Base-by-base conservation (phyloP, 2,888 invertebrate species). In the Apodemia hepburni region DNA sequence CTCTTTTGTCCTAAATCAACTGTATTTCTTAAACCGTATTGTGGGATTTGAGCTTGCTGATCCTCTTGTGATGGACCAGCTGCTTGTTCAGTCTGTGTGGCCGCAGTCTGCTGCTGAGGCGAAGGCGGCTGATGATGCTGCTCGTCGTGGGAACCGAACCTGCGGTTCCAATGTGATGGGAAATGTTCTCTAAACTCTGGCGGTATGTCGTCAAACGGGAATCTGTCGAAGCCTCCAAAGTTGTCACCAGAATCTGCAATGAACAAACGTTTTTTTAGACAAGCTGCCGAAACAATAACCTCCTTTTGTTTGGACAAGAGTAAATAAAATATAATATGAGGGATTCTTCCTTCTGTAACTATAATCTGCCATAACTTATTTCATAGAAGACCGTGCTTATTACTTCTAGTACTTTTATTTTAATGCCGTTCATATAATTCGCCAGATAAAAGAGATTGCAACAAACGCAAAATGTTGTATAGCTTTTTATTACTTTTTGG, bases 1-100 rank as follows among this genome's bases (percentile, higher is more conserved):
- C 92, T 92, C 75, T 93, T 93, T 70, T 95, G 95, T 60, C 96
- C 96, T 77, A 96, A 93, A 78, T 96, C 96, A 66, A 96, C 95
- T 27, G 96, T 96, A 76, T 96, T 96, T 69, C 96, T 93, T 65
- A 95, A 79, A 5, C 94, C 94, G 92, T 95, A 94, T 71, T 95
- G 95, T 60, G 94, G 93, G 12, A 95, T 75, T 64, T 79, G 79
- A 29, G 76, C 70, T 35, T 79, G 78, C 63, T 47, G 35, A n/a
- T 78, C 75, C 61, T 75, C 70, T 64, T 78, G 77, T 69, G 80
- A 71, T 35, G 77, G 75, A 7, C 75, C 80, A 5, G 79, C 75
- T 59, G 76, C 73, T 61, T 78, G 79, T 71, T 87, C 87, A 62
- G 90, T 88, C 77, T 90, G 90, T 75, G 90, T 87, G 64, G 84